Evolutionary conservation across 2,797 vertebrate species (phyloP).

Genomic region (Spheniscus humboldti): DNA sequence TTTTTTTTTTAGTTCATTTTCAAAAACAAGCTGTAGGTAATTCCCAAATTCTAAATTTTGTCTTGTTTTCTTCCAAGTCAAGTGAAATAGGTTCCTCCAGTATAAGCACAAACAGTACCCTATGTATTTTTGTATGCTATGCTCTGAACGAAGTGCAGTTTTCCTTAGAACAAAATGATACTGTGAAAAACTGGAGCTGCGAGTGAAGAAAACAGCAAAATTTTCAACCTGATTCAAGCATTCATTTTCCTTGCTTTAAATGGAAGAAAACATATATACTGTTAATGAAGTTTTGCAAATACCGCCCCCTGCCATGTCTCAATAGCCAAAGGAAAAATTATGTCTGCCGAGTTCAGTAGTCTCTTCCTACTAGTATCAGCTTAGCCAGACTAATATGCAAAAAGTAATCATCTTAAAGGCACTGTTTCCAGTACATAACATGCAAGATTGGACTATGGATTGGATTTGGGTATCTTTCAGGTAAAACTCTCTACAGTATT

Average conservation of each 20-base stretch:
- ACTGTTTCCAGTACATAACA: background rate
- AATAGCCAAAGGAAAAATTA: background rate
- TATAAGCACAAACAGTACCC: background rate
- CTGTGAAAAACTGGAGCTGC: background rate
- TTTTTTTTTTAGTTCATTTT: background rate
- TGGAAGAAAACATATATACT: background rate
- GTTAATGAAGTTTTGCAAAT: background rate
- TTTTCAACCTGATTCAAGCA: background rate
- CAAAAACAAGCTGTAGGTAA: background rate
- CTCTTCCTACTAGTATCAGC: background rate
- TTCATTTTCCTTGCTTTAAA: background rate
- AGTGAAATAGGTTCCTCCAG: background rate
- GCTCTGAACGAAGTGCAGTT: background rate
- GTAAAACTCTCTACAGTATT: background rate
- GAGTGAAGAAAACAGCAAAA: background rate
- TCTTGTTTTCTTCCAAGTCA: background rate
- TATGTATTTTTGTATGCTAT: background rate
- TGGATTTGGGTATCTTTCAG: background rate
- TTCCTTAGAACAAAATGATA: background rate
- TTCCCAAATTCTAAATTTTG: background rate
- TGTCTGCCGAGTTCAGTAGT: background rate
- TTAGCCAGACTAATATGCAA: background rate
- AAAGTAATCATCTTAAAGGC: background rate
- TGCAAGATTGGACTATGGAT: background rate
- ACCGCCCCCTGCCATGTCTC: accelerated